Evolutionary conservation across 2,888 invertebrate species (phyloP).

Genomic region (Ernsta delagoae): DNA sequence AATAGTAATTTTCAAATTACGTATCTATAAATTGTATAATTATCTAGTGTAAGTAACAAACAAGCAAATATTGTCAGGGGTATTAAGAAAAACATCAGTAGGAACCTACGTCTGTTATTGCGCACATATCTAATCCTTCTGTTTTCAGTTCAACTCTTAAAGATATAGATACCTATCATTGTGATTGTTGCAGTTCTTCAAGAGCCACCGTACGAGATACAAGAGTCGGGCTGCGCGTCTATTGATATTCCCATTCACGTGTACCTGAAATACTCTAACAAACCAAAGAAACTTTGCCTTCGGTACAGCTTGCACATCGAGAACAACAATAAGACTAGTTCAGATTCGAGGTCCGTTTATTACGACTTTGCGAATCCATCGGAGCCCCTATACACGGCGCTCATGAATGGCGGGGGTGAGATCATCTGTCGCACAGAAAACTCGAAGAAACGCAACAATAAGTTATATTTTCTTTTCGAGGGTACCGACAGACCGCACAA

Average conservation of each 20-base stretch:
- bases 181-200: slow-evolving; percentile 69
- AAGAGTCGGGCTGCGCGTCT: slow-evolving; percentile 78
- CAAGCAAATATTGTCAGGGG: not conserved
- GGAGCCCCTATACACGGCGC: slow-evolving; percentile 65
- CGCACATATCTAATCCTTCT: not conserved
- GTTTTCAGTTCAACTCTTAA: not conserved
- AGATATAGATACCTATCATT: not conserved
- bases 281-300: slow-evolving; percentile 75
- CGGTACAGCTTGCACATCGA: slow-evolving; percentile 74
- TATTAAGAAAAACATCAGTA: slow-evolving; percentile 4
- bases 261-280: slow-evolving; percentile 73
- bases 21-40: no score
- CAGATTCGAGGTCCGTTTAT: slow-evolving; percentile 71
- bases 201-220: slow-evolving; percentile 82
- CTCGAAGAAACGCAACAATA: slow-evolving; percentile 46
- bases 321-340: slow-evolving; percentile 65
- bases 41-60: not conserved
- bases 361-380: slow-evolving; percentile 77
- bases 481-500: slow-evolving; percentile 54
- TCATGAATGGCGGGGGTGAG: slow-evolving; percentile 76
- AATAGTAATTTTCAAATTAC: no score
- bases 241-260: slow-evolving; percentile 79
- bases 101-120: not conserved
- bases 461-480: slow-evolving; percentile 61
- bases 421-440: slow-evolving; percentile 60